Evolutionary conservation across 2,113 vertebrate species (phyloP).

Genomic region (Otocyon megalotis): DNA sequence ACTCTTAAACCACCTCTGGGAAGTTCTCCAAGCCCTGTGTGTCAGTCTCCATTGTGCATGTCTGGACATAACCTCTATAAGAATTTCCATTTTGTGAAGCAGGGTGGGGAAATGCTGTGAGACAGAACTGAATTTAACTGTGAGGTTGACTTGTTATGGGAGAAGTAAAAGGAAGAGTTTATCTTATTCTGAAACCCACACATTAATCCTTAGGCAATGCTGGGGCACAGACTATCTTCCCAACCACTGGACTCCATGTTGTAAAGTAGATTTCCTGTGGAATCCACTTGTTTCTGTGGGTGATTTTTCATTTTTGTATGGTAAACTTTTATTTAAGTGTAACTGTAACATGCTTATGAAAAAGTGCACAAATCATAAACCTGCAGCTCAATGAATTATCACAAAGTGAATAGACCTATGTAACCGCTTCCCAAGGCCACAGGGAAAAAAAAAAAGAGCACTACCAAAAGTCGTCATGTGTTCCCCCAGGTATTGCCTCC

Average conservation of each 20-base stretch:
- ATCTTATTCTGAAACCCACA: background rate
- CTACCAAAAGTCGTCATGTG: rapidly evolving
- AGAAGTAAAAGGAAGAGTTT: background rate
- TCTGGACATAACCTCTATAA: constrained; percentile 37
- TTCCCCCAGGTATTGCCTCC: too few relatives aligned
- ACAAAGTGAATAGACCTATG: rapidly evolving
- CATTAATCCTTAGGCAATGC: background rate
- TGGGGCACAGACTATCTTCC: background rate
- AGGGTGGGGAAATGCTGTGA: background rate
- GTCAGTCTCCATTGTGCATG: constrained; percentile 42
- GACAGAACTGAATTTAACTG: background rate
- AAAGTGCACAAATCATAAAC: background rate
- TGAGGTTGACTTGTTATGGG: background rate
- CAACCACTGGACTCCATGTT: background rate
- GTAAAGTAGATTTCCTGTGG: background rate
- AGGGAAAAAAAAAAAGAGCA: too few relatives aligned
- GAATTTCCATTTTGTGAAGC: constrained; percentile 21
- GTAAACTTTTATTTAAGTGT: background rate
- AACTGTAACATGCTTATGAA: background rate
- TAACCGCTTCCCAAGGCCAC: background rate
- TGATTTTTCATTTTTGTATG: background rate
- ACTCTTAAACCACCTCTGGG: constrained; percentile 51
- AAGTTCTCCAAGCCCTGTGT: constrained; percentile 23
- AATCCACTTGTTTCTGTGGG: background rate
- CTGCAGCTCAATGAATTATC: background rate